phyloP scores from a whole-genome alignment of 2,113 vertebrate species.

The Ceyx margarethae region DNA sequence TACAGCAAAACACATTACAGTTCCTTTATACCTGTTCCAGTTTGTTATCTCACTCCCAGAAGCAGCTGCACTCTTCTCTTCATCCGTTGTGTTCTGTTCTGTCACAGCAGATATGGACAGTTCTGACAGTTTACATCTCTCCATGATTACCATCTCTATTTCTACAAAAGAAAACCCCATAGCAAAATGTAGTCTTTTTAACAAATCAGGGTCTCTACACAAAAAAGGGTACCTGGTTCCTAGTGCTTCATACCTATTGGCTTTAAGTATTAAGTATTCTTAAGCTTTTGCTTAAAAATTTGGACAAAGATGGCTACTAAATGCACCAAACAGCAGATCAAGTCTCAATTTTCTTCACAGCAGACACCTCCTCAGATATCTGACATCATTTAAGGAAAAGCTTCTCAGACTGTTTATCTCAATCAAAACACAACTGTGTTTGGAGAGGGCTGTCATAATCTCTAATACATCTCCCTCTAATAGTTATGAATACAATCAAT shows the following conservation, averaged over 20 bases:
- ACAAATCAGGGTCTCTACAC: not conserved
- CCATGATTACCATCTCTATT: constrained; percentile 99
- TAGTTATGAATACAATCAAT: not conserved
- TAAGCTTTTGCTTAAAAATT: not conserved
- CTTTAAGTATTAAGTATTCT: not conserved
- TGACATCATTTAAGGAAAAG: not conserved
- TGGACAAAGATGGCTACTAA: not conserved
- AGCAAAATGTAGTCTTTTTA: not conserved
- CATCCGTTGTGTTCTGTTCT: constrained; percentile 95
- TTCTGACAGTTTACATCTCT: constrained; percentile 85
- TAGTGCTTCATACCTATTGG: not conserved
- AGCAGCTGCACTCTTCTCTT: constrained; percentile 92
- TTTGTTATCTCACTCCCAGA: constrained; percentile 75
- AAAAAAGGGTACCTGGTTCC: not conserved
- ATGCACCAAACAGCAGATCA: not conserved
- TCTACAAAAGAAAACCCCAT: constrained; percentile 69
- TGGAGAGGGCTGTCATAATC: not conserved
- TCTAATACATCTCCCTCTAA: not conserved
- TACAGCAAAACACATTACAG: not conserved
- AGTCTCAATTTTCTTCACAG: not conserved
- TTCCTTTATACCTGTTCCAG: constrained; percentile 83
- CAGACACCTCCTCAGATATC: not conserved
- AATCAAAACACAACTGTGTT: not conserved
- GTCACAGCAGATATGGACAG: constrained; percentile 75
- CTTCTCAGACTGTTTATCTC: not conserved